Evolutionary conservation across 2,797 vertebrate genomes (phyloP).

Genomic region (Pangasius krempfi): DNA sequence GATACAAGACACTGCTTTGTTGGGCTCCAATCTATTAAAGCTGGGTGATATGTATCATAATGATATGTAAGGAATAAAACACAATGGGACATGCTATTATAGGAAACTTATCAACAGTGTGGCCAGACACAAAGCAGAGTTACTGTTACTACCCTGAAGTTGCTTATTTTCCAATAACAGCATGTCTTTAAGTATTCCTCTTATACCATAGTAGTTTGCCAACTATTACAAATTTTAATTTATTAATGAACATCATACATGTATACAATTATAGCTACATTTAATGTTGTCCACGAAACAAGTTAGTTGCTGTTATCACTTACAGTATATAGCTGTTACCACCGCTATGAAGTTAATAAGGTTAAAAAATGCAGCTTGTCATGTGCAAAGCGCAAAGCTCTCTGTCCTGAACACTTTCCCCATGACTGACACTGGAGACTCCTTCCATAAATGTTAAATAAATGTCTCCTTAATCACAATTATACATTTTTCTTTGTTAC

Average conservation of each 20-base stretch:
- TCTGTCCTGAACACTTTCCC: background rate
- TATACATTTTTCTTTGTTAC: background rate
- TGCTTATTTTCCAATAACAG: background rate
- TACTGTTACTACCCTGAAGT: background rate
- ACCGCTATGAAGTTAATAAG: background rate
- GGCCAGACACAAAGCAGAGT: background rate
- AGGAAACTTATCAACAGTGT: background rate
- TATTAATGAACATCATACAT: background rate
- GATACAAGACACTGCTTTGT: slow-evolving; percentile 7
- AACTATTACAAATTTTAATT: background rate
- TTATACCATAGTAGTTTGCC: background rate
- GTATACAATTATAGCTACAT: background rate
- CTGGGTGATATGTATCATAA: slow-evolving; percentile 4
- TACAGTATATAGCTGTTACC: background rate
- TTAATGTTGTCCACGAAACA: background rate
- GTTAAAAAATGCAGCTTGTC: background rate
- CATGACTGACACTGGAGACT: background rate
- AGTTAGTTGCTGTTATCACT: background rate
- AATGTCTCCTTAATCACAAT: background rate
- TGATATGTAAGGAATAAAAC: slow-evolving; percentile 9
- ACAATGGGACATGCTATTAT: background rate
- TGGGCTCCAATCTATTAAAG: slow-evolving; percentile 8
- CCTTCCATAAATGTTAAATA: background rate
- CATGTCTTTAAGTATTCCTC: background rate
- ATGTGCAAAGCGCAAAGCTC: background rate